A percentile compares a stretch with the other conserved stretches of the same genome.
Conservation (phyloP, 2,888 invertebrate species). For the Trichopria drosophilae region DNA sequence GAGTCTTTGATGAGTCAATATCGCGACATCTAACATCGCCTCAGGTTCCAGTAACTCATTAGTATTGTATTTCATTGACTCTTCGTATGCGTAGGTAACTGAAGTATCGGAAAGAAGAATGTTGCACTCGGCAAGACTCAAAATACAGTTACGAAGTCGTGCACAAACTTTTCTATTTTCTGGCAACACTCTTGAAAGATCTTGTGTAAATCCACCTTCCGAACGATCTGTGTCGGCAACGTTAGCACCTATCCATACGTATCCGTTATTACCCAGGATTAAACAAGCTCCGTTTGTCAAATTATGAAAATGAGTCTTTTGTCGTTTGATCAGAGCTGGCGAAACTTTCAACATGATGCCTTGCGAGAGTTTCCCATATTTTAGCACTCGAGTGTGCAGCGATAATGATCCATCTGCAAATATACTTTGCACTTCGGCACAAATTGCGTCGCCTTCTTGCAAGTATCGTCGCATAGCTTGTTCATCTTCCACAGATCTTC, state of each 20-base stretch:
- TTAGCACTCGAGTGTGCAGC: conserved; percentile 91
- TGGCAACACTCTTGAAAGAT: conserved; percentile 68
- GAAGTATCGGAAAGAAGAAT: conserved; percentile 92
- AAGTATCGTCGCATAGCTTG: conserved; percentile 95
- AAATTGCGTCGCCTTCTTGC: conserved; percentile 93
- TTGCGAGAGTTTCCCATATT: conserved; percentile 94
- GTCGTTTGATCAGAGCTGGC: conserved; percentile 85
- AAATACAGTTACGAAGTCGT: conserved; percentile 85
- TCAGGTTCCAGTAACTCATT: conserved; percentile 81
- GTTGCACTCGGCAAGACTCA: conserved; percentile 81
- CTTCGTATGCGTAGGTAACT: conserved; percentile 87
- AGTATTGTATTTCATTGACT: conserved; percentile 79
- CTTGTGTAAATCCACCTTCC: conserved; percentile 77
- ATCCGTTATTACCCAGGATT: conserved; percentile 95
- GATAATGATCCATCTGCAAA: conserved; percentile 90
- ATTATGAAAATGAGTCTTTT: conserved; percentile 95
- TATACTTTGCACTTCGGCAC: conserved; percentile 95
- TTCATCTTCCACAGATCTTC: conserved; percentile 94
- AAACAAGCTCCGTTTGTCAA: conserved; percentile 88
- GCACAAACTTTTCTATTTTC: conserved; percentile 84
- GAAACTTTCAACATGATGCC: conserved; percentile 88
- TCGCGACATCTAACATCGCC: conserved; percentile 80
- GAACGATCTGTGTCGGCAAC: conserved; percentile 67
- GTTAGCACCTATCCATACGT: conserved; percentile 87
- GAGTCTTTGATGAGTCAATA: conserved; percentile 76